phyloP scores from a whole-genome alignment of 2,113 vertebrate genomes.

The Clarias macrocephalus region DNA sequence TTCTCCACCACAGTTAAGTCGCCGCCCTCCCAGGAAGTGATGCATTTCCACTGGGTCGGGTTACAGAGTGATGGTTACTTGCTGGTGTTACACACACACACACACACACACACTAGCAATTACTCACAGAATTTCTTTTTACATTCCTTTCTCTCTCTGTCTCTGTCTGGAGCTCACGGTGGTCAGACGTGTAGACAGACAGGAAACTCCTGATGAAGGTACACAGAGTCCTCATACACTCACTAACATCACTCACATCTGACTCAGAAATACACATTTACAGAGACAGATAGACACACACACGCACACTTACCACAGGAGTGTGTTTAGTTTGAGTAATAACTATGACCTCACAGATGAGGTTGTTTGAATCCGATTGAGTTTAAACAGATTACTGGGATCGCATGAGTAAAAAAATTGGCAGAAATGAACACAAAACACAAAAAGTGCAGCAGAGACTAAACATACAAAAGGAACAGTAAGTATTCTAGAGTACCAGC shows the following conservation, averaged over 20 bases:
- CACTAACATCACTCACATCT: not conserved
- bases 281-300: not conserved
- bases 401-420: no score
- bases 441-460: no score
- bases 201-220: not conserved
- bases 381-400: no score
- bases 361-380: no score
- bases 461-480: no score
- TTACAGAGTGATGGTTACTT: slow-evolving; percentile 8
- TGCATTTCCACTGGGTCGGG: slow-evolving; percentile 29
- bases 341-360: no score
- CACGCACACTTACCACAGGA: not conserved
- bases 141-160: not conserved
- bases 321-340: no score
- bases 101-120: not conserved
- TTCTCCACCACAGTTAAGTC: not conserved
- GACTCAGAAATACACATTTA: not conserved
- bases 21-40: slow-evolving; percentile 18
- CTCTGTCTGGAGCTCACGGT: not conserved
- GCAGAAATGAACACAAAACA: no score
- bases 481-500: no score
- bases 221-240: not conserved
- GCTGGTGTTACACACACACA: not conserved
- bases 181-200: not conserved
- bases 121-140: not conserved